Base-by-base conservation (phyloP, 2,113 vertebrate species). In the Echinops telfairi region DNA sequence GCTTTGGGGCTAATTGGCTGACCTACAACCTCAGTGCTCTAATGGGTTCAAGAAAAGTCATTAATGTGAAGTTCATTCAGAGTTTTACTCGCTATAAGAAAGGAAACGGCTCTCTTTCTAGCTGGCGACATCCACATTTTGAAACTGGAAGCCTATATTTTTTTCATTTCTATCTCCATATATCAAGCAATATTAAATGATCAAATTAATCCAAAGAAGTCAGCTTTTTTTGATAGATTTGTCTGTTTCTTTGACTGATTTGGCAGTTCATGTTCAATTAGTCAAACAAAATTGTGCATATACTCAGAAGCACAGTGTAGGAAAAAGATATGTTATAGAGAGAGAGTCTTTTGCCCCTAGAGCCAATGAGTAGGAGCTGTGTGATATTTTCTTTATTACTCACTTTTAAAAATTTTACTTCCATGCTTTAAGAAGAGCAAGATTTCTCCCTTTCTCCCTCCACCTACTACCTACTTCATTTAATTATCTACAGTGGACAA, bases 181-280 rank as follows among this genome's bases (percentile, higher is more conserved):
- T 8, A 62, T n/a, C 43, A 78, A 40, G 19, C 77, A 81, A 60
- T 89, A 92, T 90, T 83, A 27, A 93, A 91, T 86, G 31, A 89
- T 60, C 66, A 78, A 86, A 95, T 76, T 19, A 70, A 77, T 83
- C 19, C 64, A 75, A 83, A 43, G 47, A 76, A 40, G 25, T 92
- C 57, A 66, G 64, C 10, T 53, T 58, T 47, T 38, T 87, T 90
- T 90, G 23, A 84, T 82, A 36, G 19, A 83, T 77, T 90, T 15
- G 11, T 71, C 19, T 88, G 25, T 77, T 93, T 86, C 40, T 79
- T 82, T 82, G 64, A 53, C 27, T 88, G 33, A 80, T 75, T 83
- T 91, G 77, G 71, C 78, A 89, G 29, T 91, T 93, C 40, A 53
- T 83, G 43, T 91, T 40, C 31, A 83, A 43, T 68, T 83, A 75